Conservation (phyloP, 2,113 vertebrate species). For the Ancistrus triradiatus region DNA sequence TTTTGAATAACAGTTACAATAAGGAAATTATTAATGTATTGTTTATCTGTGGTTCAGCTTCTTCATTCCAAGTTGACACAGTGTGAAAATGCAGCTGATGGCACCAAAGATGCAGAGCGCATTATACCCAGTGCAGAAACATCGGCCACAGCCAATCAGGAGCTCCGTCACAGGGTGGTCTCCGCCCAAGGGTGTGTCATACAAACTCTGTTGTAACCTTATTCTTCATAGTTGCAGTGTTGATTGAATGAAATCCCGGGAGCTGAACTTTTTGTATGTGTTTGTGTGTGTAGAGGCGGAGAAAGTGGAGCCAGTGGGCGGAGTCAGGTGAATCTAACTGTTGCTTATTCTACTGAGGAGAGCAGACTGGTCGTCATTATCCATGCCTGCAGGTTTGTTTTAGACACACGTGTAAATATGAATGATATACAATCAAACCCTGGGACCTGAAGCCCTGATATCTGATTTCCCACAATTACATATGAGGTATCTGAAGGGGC, state of each 20-base stretch:
- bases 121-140: slow-evolving; percentile 59
- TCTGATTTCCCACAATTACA: no score
- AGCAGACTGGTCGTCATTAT: slow-evolving; percentile 75
- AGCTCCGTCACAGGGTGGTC: slow-evolving; percentile 59
- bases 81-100: slow-evolving; percentile 19
- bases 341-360: slow-evolving; percentile 78
- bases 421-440: not conserved
- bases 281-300: slow-evolving; percentile 30
- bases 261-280: slow-evolving; percentile 10
- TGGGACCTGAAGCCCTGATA: not conserved
- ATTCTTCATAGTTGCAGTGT: not conserved
- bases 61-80: slow-evolving; percentile 62
- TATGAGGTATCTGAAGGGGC: no score
- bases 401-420: not conserved
- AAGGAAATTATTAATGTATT: no score
- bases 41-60: slow-evolving; percentile 51
- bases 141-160: slow-evolving; percentile 57
- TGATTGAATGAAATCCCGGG: slow-evolving; percentile 13
- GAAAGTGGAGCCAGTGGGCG: slow-evolving; percentile 49
- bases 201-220: not conserved
- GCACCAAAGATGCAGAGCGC: slow-evolving; percentile 14
- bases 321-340: slow-evolving; percentile 75
- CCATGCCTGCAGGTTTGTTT: slow-evolving; percentile 77
- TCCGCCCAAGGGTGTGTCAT: slow-evolving; percentile 55
- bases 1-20: no score